Conservation (phyloP, 2,113 vertebrate species). For the Cyprinus carpio region DNA sequence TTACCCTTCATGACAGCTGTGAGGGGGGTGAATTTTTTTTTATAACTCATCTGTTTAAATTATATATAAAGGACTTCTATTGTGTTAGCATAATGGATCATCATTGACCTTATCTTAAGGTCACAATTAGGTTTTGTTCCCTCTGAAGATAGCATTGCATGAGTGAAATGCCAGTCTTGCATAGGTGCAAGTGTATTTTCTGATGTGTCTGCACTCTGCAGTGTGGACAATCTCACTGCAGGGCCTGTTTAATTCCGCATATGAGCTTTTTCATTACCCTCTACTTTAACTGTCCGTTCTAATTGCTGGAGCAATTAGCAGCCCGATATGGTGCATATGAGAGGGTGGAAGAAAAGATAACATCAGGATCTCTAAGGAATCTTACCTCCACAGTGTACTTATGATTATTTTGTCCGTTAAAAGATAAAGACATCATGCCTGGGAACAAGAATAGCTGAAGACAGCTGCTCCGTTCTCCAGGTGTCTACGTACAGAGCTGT, state of each 20-base stretch:
- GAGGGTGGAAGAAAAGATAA: slow-evolving; percentile 30
- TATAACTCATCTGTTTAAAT: too few species aligned
- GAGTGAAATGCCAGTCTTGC: too few species aligned
- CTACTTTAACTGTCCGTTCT: slow-evolving; percentile 47
- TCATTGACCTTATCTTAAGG: too few species aligned
- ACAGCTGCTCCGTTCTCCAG: slow-evolving; percentile 31
- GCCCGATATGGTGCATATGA: slow-evolving; percentile 35
- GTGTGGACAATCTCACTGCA: slow-evolving; percentile 20
- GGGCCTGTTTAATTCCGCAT: slow-evolving; percentile 30
- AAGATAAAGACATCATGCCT: slow-evolving; percentile 24
- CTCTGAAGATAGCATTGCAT: too few species aligned
- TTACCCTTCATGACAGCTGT: too few species aligned
- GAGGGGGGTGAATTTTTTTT: too few species aligned
- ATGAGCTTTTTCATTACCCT: slow-evolving; percentile 47
- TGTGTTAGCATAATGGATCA: too few species aligned
- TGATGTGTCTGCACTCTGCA: not conserved
- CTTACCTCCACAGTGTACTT: slow-evolving; percentile 11
- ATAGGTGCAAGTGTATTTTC: not conserved
- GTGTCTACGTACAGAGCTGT: slow-evolving; percentile 16
- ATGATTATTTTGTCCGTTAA: slow-evolving; percentile 31
- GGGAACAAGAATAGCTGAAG: slow-evolving; percentile 19
- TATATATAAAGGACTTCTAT: too few species aligned
- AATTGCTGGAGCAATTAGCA: slow-evolving; percentile 52
- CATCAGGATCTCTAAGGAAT: slow-evolving; percentile 16
- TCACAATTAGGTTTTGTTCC: too few species aligned